phyloP scores from a whole-genome alignment of 2,797 vertebrate species.

The Brotula barbata region DNA sequence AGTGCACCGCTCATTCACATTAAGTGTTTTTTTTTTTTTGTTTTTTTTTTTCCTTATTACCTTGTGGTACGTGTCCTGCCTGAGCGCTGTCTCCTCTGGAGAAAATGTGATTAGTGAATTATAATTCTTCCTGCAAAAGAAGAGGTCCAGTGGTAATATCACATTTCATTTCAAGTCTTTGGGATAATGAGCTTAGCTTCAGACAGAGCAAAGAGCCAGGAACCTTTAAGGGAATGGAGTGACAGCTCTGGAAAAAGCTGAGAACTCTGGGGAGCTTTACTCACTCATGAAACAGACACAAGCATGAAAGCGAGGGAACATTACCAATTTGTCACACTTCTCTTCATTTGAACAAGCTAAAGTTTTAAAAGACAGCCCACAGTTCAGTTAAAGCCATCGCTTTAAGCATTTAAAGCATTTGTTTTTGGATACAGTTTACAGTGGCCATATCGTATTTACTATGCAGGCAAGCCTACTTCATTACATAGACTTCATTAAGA shows the following conservation, averaged over 20 bases:
- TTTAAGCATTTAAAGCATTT: constrained; percentile 19
- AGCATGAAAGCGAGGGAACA: constrained; percentile 58
- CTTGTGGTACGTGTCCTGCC: constrained; percentile 44
- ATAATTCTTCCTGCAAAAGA: constrained; percentile 68
- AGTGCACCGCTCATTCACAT: constrained; percentile 51
- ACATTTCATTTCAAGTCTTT: constrained; percentile 73
- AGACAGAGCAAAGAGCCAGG: constrained; percentile 60
- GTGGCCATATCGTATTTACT: too few species aligned
- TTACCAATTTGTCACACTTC: constrained; percentile 70
- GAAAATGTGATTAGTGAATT: constrained; percentile 68
- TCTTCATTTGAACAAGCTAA: constrained; percentile 43
- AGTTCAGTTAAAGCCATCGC: too few species aligned
- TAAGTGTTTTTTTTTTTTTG: constrained; percentile 72
- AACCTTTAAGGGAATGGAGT: constrained; percentile 40
- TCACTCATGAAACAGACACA: constrained; percentile 52
- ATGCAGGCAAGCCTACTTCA: constrained; percentile 1
- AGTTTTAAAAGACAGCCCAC: constrained; percentile 44
- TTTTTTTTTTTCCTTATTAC: constrained; percentile 75
- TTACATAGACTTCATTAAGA: background rate
- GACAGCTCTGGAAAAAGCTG: constrained; percentile 56
- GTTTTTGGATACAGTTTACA: constrained; percentile 23
- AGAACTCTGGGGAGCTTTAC: constrained; percentile 74
- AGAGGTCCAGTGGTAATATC: constrained; percentile 70
- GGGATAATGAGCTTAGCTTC: constrained; percentile 80
- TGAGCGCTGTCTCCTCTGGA: constrained; percentile 58